Conservation (phyloP, 92 coral and sea anemone species). For the Actinostola sp. region DNA sequence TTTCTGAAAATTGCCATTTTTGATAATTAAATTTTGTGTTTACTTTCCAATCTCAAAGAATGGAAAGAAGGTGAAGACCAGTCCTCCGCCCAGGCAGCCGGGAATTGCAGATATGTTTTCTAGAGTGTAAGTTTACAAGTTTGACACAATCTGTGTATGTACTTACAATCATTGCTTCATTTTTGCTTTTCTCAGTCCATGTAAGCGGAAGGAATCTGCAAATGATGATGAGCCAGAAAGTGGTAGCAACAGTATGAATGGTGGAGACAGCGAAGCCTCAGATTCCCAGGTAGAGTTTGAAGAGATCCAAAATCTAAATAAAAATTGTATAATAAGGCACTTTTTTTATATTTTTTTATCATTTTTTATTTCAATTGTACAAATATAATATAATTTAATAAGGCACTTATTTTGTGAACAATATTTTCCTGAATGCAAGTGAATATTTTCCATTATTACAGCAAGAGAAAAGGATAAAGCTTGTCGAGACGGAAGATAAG, state of each 20-base stretch:
- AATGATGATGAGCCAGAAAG: neutral
- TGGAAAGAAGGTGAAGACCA: slow-evolving; percentile 53
- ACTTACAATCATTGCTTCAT: neutral
- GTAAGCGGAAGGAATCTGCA: slow-evolving; percentile 45
- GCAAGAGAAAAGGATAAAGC: slow-evolving; percentile 51
- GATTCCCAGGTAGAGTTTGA: neutral
- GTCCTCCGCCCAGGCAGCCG: slow-evolving; percentile 51
- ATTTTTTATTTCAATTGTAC: too few species aligned
- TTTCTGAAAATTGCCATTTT: too few species aligned
- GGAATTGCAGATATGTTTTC: slow-evolving; percentile 81
- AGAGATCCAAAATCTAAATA: too few species aligned
- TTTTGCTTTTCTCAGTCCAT: slow-evolving; percentile 21
- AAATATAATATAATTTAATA: too few species aligned
- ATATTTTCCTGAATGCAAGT: too few species aligned
- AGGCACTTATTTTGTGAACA: too few species aligned
- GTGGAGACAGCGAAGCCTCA: neutral
- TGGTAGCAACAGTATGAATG: neutral
- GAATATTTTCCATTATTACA: slow-evolving; percentile 3
- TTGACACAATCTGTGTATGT: neutral
- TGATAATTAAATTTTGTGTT: too few species aligned
- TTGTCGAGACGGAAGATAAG: slow-evolving; percentile 24
- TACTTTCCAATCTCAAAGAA: slow-evolving; percentile 12
- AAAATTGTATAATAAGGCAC: neutral
- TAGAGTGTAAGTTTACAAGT: slow-evolving; percentile 56
- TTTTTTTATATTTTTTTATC: neutral